phyloP scores from a whole-genome alignment of 2,113 vertebrate species.

The Callaeas wilsoni region DNA sequence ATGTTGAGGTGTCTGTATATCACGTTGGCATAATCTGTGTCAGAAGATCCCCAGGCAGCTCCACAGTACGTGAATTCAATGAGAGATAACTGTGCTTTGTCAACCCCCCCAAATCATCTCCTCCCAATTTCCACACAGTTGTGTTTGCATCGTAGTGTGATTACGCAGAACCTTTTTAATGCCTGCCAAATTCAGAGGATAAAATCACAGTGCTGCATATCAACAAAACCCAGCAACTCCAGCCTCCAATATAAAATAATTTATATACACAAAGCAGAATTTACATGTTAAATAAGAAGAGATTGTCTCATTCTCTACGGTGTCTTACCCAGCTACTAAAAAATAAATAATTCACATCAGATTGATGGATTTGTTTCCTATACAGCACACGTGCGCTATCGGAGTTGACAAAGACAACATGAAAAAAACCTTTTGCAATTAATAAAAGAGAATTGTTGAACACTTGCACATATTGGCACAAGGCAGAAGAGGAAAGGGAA shows the following conservation, averaged over 20 bases:
- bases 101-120: background rate
- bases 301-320: constrained; percentile 42
- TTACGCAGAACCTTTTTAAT: constrained; percentile 37
- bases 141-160: background rate
- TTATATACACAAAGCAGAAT: constrained; percentile 47
- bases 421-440: constrained; percentile 22
- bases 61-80: background rate
- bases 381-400: constrained; percentile 27
- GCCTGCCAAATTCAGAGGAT: constrained; percentile 32
- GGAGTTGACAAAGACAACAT: constrained; percentile 44
- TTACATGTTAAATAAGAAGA: constrained; percentile 51
- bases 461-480: constrained; percentile 60
- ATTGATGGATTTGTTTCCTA: constrained; percentile 49
- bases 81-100: constrained; percentile 11
- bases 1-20: background rate
- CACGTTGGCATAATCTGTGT: background rate
- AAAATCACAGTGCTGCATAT: constrained; percentile 54
- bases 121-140: background rate
- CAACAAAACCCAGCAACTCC: constrained; percentile 53
- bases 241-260: constrained; percentile 33
- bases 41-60: background rate
- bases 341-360: constrained; percentile 58
- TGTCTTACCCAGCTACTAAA: constrained; percentile 55
- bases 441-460: constrained; percentile 38
- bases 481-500: background rate